These are phyloP conservation scores for Aricia agestis DNA, from an alignment of 1,140 invertebrate species.

Conservation along the genomic window DNA sequence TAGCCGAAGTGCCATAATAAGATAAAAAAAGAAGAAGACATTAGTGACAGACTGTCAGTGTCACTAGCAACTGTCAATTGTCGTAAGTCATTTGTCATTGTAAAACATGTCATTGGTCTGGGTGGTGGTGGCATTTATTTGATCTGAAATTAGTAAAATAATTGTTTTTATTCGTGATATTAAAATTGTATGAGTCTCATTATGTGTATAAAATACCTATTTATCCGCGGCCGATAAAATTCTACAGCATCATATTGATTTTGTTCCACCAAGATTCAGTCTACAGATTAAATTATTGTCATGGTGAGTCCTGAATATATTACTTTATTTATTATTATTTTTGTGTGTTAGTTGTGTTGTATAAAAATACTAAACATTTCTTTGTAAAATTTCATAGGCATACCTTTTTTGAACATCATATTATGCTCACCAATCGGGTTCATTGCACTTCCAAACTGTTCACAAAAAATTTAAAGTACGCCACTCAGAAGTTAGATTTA, in stretches of 20 bases:
- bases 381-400: background rate
- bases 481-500: background rate
- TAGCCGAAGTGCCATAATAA: no score
- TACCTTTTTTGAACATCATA: no score
- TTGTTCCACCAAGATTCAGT: background rate
- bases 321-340: slow-evolving; percentile 1
- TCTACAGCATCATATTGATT: background rate
- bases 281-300: background rate
- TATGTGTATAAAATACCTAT: background rate
- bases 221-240: background rate
- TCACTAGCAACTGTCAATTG: background rate
- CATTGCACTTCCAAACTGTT: background rate
- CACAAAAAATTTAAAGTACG: background rate
- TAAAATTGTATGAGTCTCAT: background rate
- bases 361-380: background rate
- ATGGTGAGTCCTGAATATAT: background rate
- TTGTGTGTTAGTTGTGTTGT: background rate
- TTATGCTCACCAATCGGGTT: background rate
- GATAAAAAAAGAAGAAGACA: no score
- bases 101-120: background rate
- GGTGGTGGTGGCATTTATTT: background rate
- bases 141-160: background rate
- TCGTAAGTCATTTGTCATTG: background rate
- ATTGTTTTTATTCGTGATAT: background rate
- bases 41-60: no score